Base-by-base conservation (phyloP, 2,888 invertebrate genomes). In the Heliconius ethilla region DNA sequence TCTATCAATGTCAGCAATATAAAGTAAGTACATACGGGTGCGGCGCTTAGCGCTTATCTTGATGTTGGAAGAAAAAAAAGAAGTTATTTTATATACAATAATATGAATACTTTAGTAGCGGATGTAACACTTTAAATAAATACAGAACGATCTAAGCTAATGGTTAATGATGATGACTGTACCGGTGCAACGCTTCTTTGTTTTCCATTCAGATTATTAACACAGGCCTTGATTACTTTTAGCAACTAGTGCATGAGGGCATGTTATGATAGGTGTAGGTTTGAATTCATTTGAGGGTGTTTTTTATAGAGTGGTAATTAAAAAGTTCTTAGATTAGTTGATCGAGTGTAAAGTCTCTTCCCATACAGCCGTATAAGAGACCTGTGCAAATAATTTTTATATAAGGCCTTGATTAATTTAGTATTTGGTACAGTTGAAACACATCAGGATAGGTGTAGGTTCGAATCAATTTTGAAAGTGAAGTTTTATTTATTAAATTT, bases 51-150 rank as follows among this genome's bases (percentile, higher is more conserved):
- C 27, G 62, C 40, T 40, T 40, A 74, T 72, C 72, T 72, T 45
- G 63, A 74, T 65, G 25, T 74, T 74, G 29, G 33, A 45, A 65
- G 40, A 55, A 67, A 73, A 65, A n/a, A 70, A 59, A 33, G 7
- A 51, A 18, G 51, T 51, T 18, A 2, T 51, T 67, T 78, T 55
- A 78, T 76, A 78, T 77, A 59, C 78, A 83, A 83, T 83, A 78
- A 80, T 82, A 84, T 83, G 83, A 82, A 83, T 82, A 81, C 75
- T 81, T 76, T 79, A 59, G 29, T 55, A 79, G 81, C 83, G 83
- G 84, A 84, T 82, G 83, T 82, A 85, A 84, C 83, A 83, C 83
- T 85, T 84, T 83, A 82, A 82, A 74, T 82, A 83, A 85, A 83
- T 81, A 82, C 81, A 69, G 81, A 81, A 79, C 81, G 75, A 79